Conservation (phyloP, 2,888 invertebrate species). For the Macrostomum cliftonense region DNA sequence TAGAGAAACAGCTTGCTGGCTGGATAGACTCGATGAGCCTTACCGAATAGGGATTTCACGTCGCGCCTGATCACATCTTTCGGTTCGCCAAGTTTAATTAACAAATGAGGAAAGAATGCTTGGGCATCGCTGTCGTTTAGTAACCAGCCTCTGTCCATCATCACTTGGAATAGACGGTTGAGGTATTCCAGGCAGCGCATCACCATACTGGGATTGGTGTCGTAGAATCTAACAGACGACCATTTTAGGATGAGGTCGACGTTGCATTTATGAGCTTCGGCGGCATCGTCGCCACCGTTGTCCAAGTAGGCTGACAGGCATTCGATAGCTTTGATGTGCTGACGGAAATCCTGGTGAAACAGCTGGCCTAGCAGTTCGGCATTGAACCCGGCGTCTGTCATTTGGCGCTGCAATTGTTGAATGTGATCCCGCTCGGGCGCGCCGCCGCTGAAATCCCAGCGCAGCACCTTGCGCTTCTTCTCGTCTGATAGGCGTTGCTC, state of each 20-base stretch:
- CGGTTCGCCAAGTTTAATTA: conserved; percentile 73
- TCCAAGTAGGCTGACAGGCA: conserved; percentile 46
- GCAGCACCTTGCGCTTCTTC: conserved; percentile 56
- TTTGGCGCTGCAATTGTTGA: conserved; percentile 69
- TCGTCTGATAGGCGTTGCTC: conserved; percentile 82
- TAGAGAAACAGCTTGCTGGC: conserved; percentile 69
- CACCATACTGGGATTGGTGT: conserved; percentile 90
- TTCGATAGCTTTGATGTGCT: conserved; percentile 84
- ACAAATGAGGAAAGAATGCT: conserved; percentile 78
- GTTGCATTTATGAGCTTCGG: conserved; percentile 61
- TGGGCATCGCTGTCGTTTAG: conserved; percentile 74
- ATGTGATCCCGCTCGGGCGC: conserved; percentile 74
- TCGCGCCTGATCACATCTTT: conserved; percentile 81
- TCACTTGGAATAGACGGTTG: conserved; percentile 56
- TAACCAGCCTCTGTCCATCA: conserved; percentile 58
- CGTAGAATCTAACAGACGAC: conserved; percentile 85
- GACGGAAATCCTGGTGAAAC: conserved; percentile 82
- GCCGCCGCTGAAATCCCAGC: too few relatives aligned
- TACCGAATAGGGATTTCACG: conserved; percentile 63
- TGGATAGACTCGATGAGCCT: conserved; percentile 65
- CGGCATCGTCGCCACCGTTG: conserved; percentile 7
- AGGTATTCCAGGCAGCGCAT: conserved; percentile 59
- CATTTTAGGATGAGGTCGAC: conserved; percentile 85
- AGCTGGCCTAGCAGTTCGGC: conserved; percentile 66
- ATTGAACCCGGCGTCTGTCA: conserved; percentile 68